phyloP scores from a whole-genome alignment of 2,113 vertebrate genomes.

The Petroica traversi region DNA sequence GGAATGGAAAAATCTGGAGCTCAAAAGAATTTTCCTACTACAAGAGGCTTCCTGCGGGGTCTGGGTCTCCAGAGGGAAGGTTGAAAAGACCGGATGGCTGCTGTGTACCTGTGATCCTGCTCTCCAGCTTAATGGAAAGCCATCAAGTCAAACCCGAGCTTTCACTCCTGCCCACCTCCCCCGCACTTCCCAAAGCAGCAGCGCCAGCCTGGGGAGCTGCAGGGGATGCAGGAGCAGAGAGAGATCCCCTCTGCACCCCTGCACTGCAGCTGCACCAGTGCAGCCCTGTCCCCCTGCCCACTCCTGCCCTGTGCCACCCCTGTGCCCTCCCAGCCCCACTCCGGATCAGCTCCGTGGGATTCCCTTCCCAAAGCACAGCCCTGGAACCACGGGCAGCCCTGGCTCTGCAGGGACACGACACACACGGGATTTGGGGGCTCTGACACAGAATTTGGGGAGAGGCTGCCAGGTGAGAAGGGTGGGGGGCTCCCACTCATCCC shows the following conservation, averaged over 20 bases:
- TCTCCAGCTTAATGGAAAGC: conserved; percentile 2
- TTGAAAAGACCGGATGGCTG: background rate
- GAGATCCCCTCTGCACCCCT: too few species aligned
- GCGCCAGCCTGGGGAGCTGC: background rate
- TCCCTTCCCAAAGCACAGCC: background rate
- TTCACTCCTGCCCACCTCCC: background rate
- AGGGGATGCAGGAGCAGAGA: background rate
- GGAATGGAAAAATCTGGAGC: background rate
- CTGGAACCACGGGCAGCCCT: background rate
- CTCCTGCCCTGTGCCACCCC: fast-evolving
- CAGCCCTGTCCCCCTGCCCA: background rate
- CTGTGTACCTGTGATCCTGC: conserved; percentile 1
- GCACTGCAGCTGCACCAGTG: too few species aligned
- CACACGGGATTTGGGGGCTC: background rate
- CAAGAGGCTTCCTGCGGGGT: background rate
- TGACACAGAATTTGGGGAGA: background rate
- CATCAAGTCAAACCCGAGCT: background rate
- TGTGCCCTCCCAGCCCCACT: background rate
- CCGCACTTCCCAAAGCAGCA: background rate
- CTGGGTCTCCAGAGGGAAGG: background rate
- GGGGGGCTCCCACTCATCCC: background rate
- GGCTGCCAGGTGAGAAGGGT: background rate
- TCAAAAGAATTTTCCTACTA: conserved; percentile 1
- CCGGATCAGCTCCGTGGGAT: background rate
- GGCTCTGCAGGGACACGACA: background rate